Evolutionary conservation across 1,140 invertebrate genomes (phyloP).

Genomic region (Ostrea denselamellosa): DNA sequence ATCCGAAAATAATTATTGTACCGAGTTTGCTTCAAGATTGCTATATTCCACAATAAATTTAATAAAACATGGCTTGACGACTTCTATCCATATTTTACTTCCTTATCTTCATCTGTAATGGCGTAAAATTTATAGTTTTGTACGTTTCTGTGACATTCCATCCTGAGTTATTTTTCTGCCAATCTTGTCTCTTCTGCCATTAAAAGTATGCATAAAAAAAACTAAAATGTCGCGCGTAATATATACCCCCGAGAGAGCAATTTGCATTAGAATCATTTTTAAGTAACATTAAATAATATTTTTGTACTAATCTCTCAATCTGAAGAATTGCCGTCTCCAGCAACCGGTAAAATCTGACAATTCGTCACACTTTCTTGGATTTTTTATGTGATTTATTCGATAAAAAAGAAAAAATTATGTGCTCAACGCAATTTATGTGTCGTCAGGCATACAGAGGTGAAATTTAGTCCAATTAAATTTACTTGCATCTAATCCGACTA

Average conservation of each 20-base stretch:
- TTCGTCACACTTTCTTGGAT: neutral
- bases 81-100: neutral
- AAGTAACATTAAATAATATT: constrained; percentile 29
- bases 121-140: constrained; percentile 8
- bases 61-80: neutral
- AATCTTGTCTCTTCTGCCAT: constrained; percentile 5
- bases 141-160: neutral
- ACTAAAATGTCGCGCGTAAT: constrained; percentile 18
- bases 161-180: neutral
- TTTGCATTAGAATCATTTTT: constrained; percentile 22
- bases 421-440: neutral
- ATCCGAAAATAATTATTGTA: neutral
- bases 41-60: neutral
- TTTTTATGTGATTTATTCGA: constrained; percentile 14
- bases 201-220: constrained; percentile 1
- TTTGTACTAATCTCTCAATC: constrained; percentile 20
- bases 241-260: constrained; percentile 13
- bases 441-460: neutral
- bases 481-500: neutral
- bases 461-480: constrained; percentile 23
- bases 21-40: neutral
- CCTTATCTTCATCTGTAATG: neutral
- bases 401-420: constrained; percentile 8
- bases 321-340: neutral
- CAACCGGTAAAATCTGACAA: neutral